Base-by-base conservation (phyloP, 64 coral and sea anemone genomes). In the Acropora yongei region DNA sequence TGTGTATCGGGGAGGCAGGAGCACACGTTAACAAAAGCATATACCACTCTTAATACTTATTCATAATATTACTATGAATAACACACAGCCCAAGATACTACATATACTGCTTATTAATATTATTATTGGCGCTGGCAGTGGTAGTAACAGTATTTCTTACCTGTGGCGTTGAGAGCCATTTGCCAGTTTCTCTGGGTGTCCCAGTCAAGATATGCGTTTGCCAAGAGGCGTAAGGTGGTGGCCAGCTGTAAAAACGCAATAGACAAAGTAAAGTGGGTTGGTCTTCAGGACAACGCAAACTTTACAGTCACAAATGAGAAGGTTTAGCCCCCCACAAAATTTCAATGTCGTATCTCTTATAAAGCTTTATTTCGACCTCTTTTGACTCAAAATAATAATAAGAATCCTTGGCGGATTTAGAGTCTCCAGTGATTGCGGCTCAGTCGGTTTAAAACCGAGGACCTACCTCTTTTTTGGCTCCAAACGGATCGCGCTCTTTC, bases 201-300 rank as follows among this genome's bases (percentile, higher is more conserved):
- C 97, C 97, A 98, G 14, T 98, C 94, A 44, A 96, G 91, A 77
- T 98, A 98, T n/a, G 93, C 94, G 78, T 95, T 95, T 12, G 94
- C 97, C 88, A 98, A 84, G 44, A 98, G 91, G 17, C 97, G 81
- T 78, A 98, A 78, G 3, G 97, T 98, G 7, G 88, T 91, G 14
- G 94, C 91, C 89, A 95, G 44, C 58, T 58, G 66, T 8, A 80
- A 82, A 30, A 19, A 68, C 17, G 11, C 30, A 30, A 30, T 30
- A 30, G 30, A 30, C 30, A 30, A 30, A 30, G 30, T 30, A 30
- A 30, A 30, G 30, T 30, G 30, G 30, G 30, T 30, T 30, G 30
- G 30, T 30, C 30, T 30, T 30, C 30, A 30, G 30, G 30, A 30
- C 30, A 30, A 30, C 4, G 63, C 68, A 69, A 69, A 75, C 13